Evolutionary conservation across 2,797 vertebrate species (phyloP), one percentile per base, ranked within the genome.

Genomic region (Acanthurus leucopareius): DNA sequence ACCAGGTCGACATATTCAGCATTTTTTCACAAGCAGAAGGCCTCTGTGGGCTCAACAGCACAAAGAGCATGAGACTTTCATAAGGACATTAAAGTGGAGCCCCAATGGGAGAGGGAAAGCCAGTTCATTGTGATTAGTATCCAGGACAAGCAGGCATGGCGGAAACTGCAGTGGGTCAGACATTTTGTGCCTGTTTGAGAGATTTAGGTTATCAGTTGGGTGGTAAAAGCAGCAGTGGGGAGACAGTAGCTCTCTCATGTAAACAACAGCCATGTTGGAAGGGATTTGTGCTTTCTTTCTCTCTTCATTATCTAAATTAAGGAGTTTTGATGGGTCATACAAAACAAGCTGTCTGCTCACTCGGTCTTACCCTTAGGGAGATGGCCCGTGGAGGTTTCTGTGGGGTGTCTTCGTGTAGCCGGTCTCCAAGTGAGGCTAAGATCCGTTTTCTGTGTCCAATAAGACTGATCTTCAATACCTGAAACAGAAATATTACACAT

Each of bases 351-450:
- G 22, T 72, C 56, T 63, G 57, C 68, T 62, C 19, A 47, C 45
- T 60, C 44, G 64, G 58, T 56, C 49, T 57, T 62, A 94, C 98
- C 96, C 98, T 95, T 91, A 99, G 95, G 92, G 98, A 98, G 95
- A 99, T 97, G 84, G 98, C 97, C 79, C 98, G 95, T n/a, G 97
- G 98, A 80, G 98, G 98, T 88, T 99, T 99, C 87, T 99, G 98
- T 16, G 98, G 97, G 32, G 97, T 97, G 73, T 99, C 97, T 89
- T 99, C 98, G 96, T 98, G 98, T 87, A 99, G 95, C 68, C 98
- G 95, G 90, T 99, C 98, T 84, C 98, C 98, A 93, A 99, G 90
- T 76, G 98, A 99, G 14, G 98, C 98, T 79, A 99, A 92, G 91
- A 99, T 97, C 42, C 98, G 96, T 91, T 99, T 99, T 89, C 98